These are phyloP conservation scores for sheep (Ovis aries) DNA, from an alignment of 2,113 vertebrate species.

Conservation along the genomic window DNA sequence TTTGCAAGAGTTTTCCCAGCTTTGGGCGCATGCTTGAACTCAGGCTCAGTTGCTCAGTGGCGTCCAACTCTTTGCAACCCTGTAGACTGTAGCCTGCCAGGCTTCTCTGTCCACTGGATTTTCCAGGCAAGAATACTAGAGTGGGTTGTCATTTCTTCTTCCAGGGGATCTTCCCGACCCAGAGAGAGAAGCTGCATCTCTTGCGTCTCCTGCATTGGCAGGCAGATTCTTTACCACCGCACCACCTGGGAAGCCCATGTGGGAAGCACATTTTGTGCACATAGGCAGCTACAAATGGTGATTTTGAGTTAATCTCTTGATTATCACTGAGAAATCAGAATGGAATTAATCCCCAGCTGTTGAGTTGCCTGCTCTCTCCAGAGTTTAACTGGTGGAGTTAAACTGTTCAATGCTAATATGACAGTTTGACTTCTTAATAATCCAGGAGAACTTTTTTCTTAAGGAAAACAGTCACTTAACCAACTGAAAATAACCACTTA, in stretches of 20 bases:
- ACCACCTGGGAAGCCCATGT: neutral
- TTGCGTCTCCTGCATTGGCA: neutral
- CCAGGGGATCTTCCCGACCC: neutral
- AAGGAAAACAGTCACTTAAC: neutral
- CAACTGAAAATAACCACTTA: neutral
- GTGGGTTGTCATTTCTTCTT: neutral
- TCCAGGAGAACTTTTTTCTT: neutral
- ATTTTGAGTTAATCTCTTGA: neutral
- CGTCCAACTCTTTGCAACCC: neutral
- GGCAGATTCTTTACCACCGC: neutral
- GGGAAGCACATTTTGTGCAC: neutral
- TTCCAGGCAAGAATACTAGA: neutral
- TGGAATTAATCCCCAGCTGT: neutral
- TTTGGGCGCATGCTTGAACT: neutral
- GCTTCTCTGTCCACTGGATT: neutral
- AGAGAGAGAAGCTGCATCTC: neutral
- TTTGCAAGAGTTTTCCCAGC: neutral
- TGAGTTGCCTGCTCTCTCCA: neutral
- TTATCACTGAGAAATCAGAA: neutral
- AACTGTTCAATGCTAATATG: neutral
- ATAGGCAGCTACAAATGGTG: neutral
- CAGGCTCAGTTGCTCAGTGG: neutral
- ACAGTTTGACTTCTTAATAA: neutral
- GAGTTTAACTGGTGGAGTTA: neutral
- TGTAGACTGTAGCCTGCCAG: neutral